Evolutionary conservation across 2,113 vertebrate species (phyloP).

Genomic region (Crotophaga sulcirostris): DNA sequence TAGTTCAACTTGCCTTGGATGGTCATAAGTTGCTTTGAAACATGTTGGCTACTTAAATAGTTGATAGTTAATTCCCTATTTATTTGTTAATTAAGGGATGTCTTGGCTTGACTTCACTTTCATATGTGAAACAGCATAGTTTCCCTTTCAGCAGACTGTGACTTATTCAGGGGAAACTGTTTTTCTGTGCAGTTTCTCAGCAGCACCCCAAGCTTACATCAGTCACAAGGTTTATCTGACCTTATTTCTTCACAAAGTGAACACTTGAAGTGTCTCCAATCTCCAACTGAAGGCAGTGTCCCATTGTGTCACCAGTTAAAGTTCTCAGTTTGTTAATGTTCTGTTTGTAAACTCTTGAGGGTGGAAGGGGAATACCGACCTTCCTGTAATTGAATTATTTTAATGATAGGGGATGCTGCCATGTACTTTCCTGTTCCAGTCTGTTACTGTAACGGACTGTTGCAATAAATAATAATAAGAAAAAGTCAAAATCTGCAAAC

Average conservation of each 20-base stretch:
- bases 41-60: neutral
- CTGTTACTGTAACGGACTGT: neutral
- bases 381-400: neutral
- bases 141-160: neutral
- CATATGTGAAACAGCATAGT: neutral
- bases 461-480: neutral
- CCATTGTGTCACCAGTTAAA: neutral
- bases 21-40: neutral
- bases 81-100: neutral
- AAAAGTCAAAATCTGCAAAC: neutral
- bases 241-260: neutral
- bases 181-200: neutral
- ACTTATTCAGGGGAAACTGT: neutral
- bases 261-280: neutral
- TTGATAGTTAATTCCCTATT: neutral
- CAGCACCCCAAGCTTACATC: neutral
- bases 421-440: neutral
- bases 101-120: neutral
- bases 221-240: neutral
- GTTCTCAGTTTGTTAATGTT: neutral
- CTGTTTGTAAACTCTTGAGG: neutral
- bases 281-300: neutral
- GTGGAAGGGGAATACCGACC: neutral
- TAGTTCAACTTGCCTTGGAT: neutral
- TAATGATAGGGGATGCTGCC: neutral